Evolutionary conservation across 2,888 invertebrate genomes (phyloP).

Genomic region (Seira musarum): DNA sequence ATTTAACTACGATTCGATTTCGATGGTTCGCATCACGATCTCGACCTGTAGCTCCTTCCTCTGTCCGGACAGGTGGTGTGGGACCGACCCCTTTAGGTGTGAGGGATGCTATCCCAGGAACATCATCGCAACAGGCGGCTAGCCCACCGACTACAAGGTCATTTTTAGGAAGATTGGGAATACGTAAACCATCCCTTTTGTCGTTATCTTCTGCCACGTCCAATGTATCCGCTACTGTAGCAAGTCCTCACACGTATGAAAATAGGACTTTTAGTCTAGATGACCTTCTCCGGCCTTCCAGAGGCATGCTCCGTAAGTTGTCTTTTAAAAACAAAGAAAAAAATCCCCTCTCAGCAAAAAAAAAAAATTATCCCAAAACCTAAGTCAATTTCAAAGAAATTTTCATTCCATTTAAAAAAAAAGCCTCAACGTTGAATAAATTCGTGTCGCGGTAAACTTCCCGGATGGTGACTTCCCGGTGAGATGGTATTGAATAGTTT

Average conservation of each 20-base stretch:
- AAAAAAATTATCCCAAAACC: too few species aligned
- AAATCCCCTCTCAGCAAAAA: neutral
- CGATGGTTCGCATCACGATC: constrained; percentile 45
- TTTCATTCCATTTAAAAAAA: neutral
- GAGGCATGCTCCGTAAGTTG: constrained; percentile 69
- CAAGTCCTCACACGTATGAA: constrained; percentile 72
- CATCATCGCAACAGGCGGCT: constrained; percentile 62
- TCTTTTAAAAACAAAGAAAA: constrained; percentile 12
- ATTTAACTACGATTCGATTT: too few species aligned
- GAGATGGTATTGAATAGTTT: too few species aligned
- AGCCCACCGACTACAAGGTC: constrained; percentile 78
- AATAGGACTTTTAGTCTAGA: constrained; percentile 87
- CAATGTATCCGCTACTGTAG: constrained; percentile 75
- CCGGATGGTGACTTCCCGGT: too few species aligned
- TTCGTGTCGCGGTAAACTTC: too few species aligned
- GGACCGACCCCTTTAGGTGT: constrained; percentile 54
- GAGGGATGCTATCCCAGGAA: constrained; percentile 66
- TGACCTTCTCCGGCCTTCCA: constrained; percentile 84
- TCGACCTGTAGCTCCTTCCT: constrained; percentile 68
- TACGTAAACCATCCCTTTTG: constrained; percentile 89
- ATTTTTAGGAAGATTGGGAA: constrained; percentile 87
- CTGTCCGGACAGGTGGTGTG: constrained; percentile 67
- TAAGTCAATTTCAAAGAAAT: too few species aligned
- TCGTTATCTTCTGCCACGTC: constrained; percentile 77
- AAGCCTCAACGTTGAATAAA: too few species aligned